Evolutionary conservation across 2,888 invertebrate species (phyloP).

Genomic region (Rotaria macrura): DNA sequence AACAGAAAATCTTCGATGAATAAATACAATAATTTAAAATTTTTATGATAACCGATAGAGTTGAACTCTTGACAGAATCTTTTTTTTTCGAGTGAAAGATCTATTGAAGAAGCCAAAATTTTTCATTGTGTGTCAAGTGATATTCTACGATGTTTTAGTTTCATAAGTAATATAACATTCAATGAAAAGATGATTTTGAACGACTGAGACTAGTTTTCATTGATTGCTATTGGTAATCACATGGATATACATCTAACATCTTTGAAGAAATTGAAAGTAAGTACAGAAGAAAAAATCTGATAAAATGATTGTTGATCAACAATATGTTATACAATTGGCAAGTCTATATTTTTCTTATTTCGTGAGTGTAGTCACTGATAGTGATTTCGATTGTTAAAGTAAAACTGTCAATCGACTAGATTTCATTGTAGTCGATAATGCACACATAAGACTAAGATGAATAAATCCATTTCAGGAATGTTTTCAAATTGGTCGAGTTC

Average conservation of each 20-base stretch:
- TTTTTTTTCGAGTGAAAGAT: too few relatives aligned
- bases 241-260: not conserved
- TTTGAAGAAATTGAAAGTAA: not conserved
- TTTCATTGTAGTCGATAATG: not conserved
- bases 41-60: too few relatives aligned
- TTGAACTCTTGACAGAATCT: too few relatives aligned
- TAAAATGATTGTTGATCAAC: not conserved
- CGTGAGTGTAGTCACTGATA: not conserved
- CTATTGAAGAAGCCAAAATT: too few relatives aligned
- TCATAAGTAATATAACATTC: too few relatives aligned
- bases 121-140: too few relatives aligned
- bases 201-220: not conserved
- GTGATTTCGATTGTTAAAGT: not conserved
- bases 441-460: not conserved
- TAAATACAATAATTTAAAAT: too few relatives aligned
- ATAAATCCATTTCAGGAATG: not conserved
- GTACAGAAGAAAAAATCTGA: not conserved
- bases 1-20: too few relatives aligned
- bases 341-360: not conserved
- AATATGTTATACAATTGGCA: not conserved
- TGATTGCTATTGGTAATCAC: too few relatives aligned
- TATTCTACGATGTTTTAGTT: too few relatives aligned
- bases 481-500: too few relatives aligned
- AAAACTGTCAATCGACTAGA: not conserved
- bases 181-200: too few relatives aligned